Evolutionary conservation across 2,797 vertebrate genomes (phyloP), one percentile per base, ranked within the genome.

Genomic region (Erithacus rubecula): DNA sequence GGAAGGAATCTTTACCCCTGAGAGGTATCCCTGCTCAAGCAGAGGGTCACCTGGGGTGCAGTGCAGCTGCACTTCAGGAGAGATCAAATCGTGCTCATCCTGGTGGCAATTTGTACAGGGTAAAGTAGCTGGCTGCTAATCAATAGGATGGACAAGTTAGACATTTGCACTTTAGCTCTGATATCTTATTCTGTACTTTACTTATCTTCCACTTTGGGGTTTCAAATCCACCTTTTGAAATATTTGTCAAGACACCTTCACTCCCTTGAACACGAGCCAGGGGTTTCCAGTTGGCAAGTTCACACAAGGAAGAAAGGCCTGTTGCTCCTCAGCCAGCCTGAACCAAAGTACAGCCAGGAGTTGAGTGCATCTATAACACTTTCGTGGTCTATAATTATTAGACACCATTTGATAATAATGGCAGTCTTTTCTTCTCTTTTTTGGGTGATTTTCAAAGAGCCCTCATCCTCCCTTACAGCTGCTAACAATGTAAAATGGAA

Each of bases 401-500:
- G 49, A 72, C 63, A 84, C 26, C n/a, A 90, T 87, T 23, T 53
- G 15, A 94, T 89, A 95, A 92, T 65, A 76, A 89, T 27, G 37
- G 37, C 80, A 80, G 78, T 74, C 90, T 95, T 91, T 91, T 36
- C 51, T 93, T 87, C 65, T 91, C 80, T 68, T 93, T 94, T 87
- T 86, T 14, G 7, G 83, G 36, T 19, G 15, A 93, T 95, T 96
- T 96, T 93, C 80, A 95, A 97, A 96, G 86, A 88, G 22, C 44
- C 78, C 51, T 96, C 77, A 82, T 87, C 49, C 72, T 94, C 58
- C 81, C 64, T 79, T 95, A 93, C n/a, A 94, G 80, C 82, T 90
- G 79, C 69, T 93, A 94, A 93, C 90, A 96, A 94, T 80, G 64
- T 58, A 78, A 95, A 88, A 94, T 79, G 62, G 87, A 83, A 90